Evolutionary conservation across 2,888 invertebrate species (phyloP), one percentile per base, ranked within the genome.

Genomic region (Lasioglossum pauxillum): DNA sequence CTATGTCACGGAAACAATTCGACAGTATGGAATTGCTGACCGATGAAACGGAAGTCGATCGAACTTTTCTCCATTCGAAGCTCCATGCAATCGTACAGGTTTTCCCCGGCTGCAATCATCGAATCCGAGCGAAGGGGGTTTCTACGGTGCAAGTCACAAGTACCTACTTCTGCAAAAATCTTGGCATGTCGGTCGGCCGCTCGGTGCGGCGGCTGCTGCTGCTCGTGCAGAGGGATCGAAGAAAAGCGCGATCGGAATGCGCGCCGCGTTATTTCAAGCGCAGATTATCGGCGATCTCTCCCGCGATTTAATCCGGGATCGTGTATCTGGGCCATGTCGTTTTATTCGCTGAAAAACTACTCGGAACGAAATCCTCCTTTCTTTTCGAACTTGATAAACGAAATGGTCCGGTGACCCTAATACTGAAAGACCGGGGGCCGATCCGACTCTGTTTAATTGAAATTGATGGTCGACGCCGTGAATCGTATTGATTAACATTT

Each of bases 1-100:
- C 85, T 85, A 82, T 85, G 82, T 80, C 80, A 76, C 76, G 83
- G 84, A 92, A 92, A 92, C 91, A 92, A 92, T 92, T 90, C 85
- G 86, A 80, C 87, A 80, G 87, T 84, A 85, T 84, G 90, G 84
- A 85, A 90, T 89, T 89, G 88, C 89, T 84, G 87, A 86, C 86
- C 85, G 87, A 82, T 84, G 83, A 83, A 84, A 86, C 83, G 83
- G 87, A 88, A 88, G 84, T 87, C 89, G 88, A 88, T 88, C 88
- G 88, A 88, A 84, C 84, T 87, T 89, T 89, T 83, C 89, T 85
- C 88, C 83, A 82, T 85, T 85, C 88, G 82, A 74, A 77, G 83
- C 80, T 83, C 82, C 82, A 77, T 83, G 87, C 87, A 85, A 83
- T 83, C 82, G 83, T 76, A 83, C 82, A 71, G 82, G 38, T 38